A percentile compares a stretch with the other conserved stretches of the same genome.
Evolutionary conservation across 2,888 invertebrate genomes (phyloP).

Genomic region (Dinocampus coccinellae): DNA sequence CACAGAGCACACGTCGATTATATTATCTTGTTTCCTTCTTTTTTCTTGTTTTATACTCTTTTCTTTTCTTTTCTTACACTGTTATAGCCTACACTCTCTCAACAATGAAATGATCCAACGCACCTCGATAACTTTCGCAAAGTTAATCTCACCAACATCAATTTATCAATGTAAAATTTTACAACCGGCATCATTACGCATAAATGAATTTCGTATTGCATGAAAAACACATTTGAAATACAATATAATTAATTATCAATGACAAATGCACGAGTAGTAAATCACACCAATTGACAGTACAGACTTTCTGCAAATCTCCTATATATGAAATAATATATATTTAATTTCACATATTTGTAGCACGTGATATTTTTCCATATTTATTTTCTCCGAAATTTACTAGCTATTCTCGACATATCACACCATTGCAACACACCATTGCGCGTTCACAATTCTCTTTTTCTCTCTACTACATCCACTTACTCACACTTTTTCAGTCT

Average conservation of each 20-base stretch:
- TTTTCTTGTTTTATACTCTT: not conserved
- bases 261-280: too few relatives aligned
- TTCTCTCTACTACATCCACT: not conserved
- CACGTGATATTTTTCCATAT: too few relatives aligned
- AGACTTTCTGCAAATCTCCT: too few relatives aligned
- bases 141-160: not conserved
- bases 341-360: too few relatives aligned
- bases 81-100: too few relatives aligned
- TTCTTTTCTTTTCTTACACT: not conserved
- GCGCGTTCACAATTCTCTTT: not conserved
- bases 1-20: not conserved
- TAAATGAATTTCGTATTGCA: too few relatives aligned
- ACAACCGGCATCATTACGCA: conserved; percentile 1
- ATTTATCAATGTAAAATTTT: conserved; percentile 1
- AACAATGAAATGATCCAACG: conserved; percentile 5
- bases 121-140: not conserved
- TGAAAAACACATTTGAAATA: too few relatives aligned
- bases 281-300: too few relatives aligned
- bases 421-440: not conserved
- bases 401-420: not conserved
- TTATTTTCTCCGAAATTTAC: not conserved
- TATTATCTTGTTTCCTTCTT: not conserved
- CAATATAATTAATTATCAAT: too few relatives aligned
- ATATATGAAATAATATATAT: too few relatives aligned
- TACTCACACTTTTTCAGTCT: not conserved